A percentile compares a stretch with the other conserved stretches of the same genome.
Evolutionary conservation across 2,797 vertebrate genomes (phyloP).

Genomic region (Hipposideros larvatus): DNA sequence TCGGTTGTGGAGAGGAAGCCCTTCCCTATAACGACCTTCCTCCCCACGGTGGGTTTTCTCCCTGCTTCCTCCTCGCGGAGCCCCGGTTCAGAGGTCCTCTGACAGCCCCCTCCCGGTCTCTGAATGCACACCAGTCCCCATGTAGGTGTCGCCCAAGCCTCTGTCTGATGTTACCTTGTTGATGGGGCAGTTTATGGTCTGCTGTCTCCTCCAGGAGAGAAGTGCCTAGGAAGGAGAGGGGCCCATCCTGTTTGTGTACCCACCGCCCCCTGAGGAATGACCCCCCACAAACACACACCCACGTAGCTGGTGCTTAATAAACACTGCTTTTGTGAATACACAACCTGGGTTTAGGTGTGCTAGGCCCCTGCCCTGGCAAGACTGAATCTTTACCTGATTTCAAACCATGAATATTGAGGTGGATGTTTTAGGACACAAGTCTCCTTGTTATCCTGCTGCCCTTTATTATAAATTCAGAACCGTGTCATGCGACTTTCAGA

Average conservation of each 20-base stretch:
- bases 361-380: accelerated
- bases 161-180: too few species aligned
- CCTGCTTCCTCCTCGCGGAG: neutral
- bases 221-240: too few species aligned
- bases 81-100: neutral
- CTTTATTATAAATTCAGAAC: neutral
- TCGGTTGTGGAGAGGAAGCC: neutral
- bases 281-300: too few species aligned
- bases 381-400: too few species aligned
- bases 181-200: too few species aligned
- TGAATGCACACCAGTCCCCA: too few species aligned
- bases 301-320: accelerated
- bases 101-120: too few species aligned
- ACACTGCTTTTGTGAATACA: neutral
- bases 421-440: accelerated
- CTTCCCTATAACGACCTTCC: neutral
- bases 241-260: too few species aligned
- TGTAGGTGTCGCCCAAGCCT: too few species aligned
- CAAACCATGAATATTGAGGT: neutral
- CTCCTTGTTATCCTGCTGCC: accelerated
- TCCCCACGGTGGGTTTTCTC: too few species aligned
- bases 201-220: too few species aligned
- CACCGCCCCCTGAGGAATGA: too few species aligned
- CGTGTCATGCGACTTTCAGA: accelerated
- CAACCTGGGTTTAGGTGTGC: neutral